phyloP scores from a whole-genome alignment of 2,797 vertebrate genomes.

The Tragelaphus oryx region DNA sequence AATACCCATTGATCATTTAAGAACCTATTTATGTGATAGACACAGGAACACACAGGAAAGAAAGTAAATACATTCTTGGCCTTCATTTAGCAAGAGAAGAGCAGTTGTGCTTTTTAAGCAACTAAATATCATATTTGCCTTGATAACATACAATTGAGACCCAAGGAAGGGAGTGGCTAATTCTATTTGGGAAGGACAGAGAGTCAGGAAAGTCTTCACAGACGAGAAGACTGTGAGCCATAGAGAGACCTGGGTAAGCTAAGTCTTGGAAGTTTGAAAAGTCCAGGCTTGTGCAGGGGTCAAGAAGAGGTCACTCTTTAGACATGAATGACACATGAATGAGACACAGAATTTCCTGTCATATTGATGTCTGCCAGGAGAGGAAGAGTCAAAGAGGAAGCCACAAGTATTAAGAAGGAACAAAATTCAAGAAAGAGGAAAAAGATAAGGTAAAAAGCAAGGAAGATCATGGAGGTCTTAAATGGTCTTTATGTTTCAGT shows the following conservation, averaged over 20 bases:
- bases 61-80: neutral
- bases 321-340: neutral
- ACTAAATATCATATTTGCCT: neutral
- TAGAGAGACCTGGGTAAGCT: neutral
- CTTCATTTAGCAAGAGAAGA: neutral
- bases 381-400: slow-evolving; percentile 1
- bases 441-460: neutral
- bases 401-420: neutral
- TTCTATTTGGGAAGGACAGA: neutral
- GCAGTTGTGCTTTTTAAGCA: neutral
- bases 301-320: neutral
- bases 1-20: neutral
- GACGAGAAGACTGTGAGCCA: neutral
- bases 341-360: neutral
- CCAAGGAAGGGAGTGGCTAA: neutral
- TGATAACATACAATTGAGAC: neutral
- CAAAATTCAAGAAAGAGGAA: neutral
- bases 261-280: neutral
- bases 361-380: neutral
- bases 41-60: neutral
- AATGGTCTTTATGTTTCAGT: neutral
- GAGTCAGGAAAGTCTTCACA: neutral
- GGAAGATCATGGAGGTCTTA: neutral
- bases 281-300: neutral
- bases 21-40: neutral